Conservation (phyloP, 2,113 vertebrate genomes). For the Elanus axillaris region DNA sequence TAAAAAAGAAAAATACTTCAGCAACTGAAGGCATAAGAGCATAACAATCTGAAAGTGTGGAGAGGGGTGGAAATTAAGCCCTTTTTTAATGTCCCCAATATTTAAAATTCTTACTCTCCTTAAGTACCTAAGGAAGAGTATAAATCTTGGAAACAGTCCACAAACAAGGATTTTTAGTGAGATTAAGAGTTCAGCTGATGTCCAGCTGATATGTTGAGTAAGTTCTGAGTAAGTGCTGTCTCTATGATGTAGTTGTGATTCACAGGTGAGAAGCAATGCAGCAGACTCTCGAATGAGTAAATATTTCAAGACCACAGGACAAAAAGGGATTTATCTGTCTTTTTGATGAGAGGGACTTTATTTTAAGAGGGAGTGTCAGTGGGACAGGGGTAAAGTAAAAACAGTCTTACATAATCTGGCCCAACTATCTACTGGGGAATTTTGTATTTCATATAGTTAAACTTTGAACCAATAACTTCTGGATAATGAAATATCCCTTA, state of each 20-base stretch:
- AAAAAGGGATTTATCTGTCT: background rate
- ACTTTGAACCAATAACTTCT: background rate
- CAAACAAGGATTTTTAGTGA: background rate
- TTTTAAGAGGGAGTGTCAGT: background rate
- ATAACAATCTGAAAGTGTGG: background rate
- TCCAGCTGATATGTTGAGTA: background rate
- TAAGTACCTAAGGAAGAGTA: background rate
- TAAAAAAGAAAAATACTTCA: background rate
- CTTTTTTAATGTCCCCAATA: background rate
- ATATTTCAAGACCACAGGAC: background rate
- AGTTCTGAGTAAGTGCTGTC: background rate
- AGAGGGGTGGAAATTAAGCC: background rate
- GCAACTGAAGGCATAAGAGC: background rate
- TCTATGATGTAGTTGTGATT: background rate
- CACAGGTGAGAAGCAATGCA: background rate
- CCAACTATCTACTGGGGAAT: background rate
- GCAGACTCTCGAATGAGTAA: background rate
- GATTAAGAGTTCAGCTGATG: background rate
- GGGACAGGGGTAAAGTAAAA: background rate
- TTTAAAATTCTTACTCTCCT: constrained; percentile 4
- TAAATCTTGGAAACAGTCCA: background rate
- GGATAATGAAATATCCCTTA: background rate
- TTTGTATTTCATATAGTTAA: background rate
- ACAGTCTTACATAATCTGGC: background rate
- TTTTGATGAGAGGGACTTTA: constrained; percentile 1